Conservation (phyloP, 2,797 vertebrate genomes). For the Phalanger gymnotis region DNA sequence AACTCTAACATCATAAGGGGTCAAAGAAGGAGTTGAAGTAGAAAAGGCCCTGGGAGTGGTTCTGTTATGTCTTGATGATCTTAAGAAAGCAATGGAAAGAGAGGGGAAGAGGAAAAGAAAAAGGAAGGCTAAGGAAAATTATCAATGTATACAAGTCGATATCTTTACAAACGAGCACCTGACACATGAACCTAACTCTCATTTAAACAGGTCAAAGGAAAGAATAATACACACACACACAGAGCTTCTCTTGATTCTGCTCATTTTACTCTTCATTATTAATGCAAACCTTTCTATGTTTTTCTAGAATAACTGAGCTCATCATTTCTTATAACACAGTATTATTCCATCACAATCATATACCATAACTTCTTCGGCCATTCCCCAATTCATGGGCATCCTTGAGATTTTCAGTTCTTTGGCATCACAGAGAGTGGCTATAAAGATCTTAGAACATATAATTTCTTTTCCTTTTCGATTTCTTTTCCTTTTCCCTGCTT, state of each 20-base stretch:
- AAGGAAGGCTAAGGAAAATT: not conserved
- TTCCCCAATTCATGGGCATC: not conserved
- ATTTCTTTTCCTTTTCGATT: too few relatives aligned
- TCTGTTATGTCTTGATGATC: not conserved
- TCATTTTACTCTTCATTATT: too few relatives aligned
- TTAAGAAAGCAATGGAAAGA: not conserved
- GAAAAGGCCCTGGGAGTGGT: not conserved
- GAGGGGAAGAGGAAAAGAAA: not conserved
- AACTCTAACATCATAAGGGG: not conserved
- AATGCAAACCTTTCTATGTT: too few relatives aligned
- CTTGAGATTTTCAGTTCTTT: not conserved
- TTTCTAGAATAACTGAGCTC: too few relatives aligned
- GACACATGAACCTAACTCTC: not conserved
- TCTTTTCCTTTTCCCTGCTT: too few relatives aligned
- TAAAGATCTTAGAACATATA: too few relatives aligned
- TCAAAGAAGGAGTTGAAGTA: not conserved
- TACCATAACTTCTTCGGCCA: not conserved
- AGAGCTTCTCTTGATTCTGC: not conserved
- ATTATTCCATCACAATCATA: too few relatives aligned
- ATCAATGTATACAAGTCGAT: not conserved
- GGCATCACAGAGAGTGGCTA: not conserved
- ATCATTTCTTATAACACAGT: too few relatives aligned
- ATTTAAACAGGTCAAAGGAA: not conserved
- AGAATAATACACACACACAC: not conserved
- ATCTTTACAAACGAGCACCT: not conserved